Base-by-base conservation (phyloP, 2,797 vertebrate species). In the Protonibea diacanthus region DNA sequence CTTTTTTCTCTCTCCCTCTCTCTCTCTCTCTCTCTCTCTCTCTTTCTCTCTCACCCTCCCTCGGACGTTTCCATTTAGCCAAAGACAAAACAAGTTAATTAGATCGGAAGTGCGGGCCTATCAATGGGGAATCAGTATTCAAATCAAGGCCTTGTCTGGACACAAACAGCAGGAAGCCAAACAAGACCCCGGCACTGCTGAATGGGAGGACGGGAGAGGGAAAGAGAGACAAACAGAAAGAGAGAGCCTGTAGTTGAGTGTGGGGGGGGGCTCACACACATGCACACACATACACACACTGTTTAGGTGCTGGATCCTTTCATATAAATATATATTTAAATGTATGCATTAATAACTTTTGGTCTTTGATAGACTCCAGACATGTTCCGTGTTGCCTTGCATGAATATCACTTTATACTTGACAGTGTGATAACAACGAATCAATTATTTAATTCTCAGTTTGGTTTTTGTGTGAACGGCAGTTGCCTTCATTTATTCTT, bases 21-120 rank as follows among this genome's bases (percentile, higher is more conserved):
- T 81, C 76, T 67, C 55, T 75, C 68, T 53, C 72, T 78, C 42
- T 78, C 80, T 81, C 76, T 67, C 55, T 75, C 68, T 53, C 72
- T 78, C 78, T 73, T 33, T 25, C 74, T 78, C 90, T 77, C 78
- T 80, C 90, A 71, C 88, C 91, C 90, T 88, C 84, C 87, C 76
- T 88, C 49, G 76, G 86, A 91, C 88, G 59, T 92, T 92, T 90
- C 91, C 87, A 89, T 94, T 94, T 92, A 91, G 83, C 83, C 82
- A 79, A 91, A 95, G 94, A 95, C 95, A 95, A 95, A 96, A 95
- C 93, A 95, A 90, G 90, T 91, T 95, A 95, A 95, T 94, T 94
- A 94, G 91, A 94, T 94, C 92, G 93, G 93, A 95, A 95, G 92
- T 91, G 86, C 88, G 62, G 89, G 87, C 86, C 91, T 93, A 94